Conservation (phyloP, 53 echinoderm and acorn worm genomes). For the Mesocentrotus franciscanus region DNA sequence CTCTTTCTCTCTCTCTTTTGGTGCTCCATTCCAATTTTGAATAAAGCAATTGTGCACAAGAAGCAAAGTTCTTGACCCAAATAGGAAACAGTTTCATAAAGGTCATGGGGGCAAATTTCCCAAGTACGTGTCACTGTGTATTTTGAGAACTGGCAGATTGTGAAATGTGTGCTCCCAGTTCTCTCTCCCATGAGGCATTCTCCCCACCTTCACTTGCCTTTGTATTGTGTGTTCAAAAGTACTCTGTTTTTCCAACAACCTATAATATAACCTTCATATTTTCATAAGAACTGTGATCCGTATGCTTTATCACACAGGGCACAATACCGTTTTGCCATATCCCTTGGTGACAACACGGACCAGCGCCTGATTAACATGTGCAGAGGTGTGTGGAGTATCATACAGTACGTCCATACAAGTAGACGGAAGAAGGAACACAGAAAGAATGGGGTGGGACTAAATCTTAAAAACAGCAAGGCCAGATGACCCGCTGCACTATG, state of each 20-base stretch:
- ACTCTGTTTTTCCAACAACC: not conserved
- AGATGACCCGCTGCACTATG: not conserved
- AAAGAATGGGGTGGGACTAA: conserved; percentile 55
- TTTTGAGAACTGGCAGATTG: not conserved
- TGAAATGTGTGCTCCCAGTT: too few relatives aligned
- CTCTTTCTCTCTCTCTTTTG: too few relatives aligned
- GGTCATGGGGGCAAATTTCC: not conserved
- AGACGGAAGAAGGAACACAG: conserved; percentile 66
- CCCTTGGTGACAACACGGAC: conserved; percentile 66
- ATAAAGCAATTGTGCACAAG: too few relatives aligned
- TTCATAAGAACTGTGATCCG: conserved; percentile 1
- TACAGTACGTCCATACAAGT: conserved; percentile 79
- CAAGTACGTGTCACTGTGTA: not conserved
- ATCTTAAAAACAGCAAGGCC: not conserved
- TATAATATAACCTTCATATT: not conserved
- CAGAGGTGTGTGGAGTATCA: conserved; percentile 86
- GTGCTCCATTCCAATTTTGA: too few relatives aligned
- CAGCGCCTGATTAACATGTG: conserved; percentile 83
- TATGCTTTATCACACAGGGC: conserved; percentile 64
- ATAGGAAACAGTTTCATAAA: too few relatives aligned
- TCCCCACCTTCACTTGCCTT: not conserved
- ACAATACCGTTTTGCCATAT: conserved; percentile 88
- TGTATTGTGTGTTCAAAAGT: not conserved
- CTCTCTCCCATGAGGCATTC: too few relatives aligned
- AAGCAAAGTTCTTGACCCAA: too few relatives aligned